phyloP scores from a whole-genome alignment of 2,113 vertebrate species.

The Pelmatolapia mariae region DNA sequence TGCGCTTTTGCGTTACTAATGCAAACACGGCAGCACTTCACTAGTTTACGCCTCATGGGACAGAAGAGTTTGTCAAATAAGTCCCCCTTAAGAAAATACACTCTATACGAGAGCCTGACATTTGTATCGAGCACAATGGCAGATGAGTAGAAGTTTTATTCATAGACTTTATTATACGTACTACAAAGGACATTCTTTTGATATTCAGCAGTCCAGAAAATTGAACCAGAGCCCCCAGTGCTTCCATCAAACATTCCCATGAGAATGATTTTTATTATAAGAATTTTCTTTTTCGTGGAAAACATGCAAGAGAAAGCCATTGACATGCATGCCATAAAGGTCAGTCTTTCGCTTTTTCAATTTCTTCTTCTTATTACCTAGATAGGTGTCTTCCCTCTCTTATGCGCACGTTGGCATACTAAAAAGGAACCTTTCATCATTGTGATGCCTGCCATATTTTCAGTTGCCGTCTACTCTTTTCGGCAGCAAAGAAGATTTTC shows the following conservation, averaged over 20 bases:
- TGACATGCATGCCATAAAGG: constrained; percentile 39
- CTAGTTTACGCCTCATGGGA: background rate
- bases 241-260: background rate
- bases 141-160: background rate
- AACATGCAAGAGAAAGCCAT: constrained; percentile 5
- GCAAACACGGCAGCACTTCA: background rate
- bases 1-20: background rate
- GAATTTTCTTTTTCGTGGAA: background rate
- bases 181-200: constrained; percentile 6
- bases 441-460: background rate
- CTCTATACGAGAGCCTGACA: background rate
- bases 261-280: background rate
- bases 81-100: background rate
- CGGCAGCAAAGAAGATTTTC: background rate
- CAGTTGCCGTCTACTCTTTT: background rate
- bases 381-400: constrained; percentile 20
- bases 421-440: constrained; percentile 20
- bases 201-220: constrained; percentile 13
- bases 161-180: background rate
- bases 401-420: background rate
- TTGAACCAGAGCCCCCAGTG: background rate
- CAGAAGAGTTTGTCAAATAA: background rate
- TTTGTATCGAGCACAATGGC: background rate
- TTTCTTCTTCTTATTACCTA: constrained; percentile 39
- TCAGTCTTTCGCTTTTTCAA: constrained; percentile 38